phyloP scores from a whole-genome alignment of 92 coral and sea anemone species.

The Parazoanthus swiftii region DNA sequence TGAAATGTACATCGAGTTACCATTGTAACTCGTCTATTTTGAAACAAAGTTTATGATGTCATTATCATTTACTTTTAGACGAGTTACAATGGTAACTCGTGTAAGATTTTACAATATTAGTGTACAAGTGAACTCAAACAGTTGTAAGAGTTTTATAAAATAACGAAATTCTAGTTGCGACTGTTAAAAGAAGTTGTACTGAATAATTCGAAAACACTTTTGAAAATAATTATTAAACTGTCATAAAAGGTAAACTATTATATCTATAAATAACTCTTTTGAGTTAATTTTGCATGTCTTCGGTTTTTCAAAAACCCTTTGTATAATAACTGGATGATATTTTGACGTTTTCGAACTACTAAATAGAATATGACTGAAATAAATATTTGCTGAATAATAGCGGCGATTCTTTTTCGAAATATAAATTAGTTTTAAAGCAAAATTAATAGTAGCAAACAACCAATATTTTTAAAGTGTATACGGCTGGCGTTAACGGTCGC shows the following conservation, averaged over 20 bases:
- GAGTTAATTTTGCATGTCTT: not conserved
- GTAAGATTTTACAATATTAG: not conserved
- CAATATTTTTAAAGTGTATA: constrained; percentile 5
- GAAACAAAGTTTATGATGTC: too few species aligned
- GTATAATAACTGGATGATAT: not conserved
- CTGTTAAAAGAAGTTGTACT: constrained; percentile 16
- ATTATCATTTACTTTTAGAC: too few species aligned
- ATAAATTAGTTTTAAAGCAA: not conserved
- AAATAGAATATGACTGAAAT: constrained; percentile 19
- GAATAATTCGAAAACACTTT: constrained; percentile 13
- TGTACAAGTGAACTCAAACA: constrained; percentile 7
- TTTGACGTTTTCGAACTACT: constrained; percentile 12
- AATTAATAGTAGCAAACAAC: not conserved
- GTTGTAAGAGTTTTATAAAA: not conserved
- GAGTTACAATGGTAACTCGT: too few species aligned
- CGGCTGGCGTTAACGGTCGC: constrained; percentile 7
- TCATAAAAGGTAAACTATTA: constrained; percentile 19
- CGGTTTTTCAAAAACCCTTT: constrained; percentile 18
- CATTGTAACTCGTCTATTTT: too few species aligned
- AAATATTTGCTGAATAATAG: not conserved
- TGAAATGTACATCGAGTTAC: too few species aligned
- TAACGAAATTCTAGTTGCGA: constrained; percentile 16
- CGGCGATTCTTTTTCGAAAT: too few species aligned
- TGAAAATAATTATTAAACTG: constrained; percentile 18
- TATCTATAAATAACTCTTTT: not conserved